A percentile compares a stretch with the other conserved stretches of the same genome.
These are phyloP conservation scores for Bathynomus jamesi DNA, from an alignment of 1,140 invertebrate genomes.

Conservation along the genomic window DNA sequence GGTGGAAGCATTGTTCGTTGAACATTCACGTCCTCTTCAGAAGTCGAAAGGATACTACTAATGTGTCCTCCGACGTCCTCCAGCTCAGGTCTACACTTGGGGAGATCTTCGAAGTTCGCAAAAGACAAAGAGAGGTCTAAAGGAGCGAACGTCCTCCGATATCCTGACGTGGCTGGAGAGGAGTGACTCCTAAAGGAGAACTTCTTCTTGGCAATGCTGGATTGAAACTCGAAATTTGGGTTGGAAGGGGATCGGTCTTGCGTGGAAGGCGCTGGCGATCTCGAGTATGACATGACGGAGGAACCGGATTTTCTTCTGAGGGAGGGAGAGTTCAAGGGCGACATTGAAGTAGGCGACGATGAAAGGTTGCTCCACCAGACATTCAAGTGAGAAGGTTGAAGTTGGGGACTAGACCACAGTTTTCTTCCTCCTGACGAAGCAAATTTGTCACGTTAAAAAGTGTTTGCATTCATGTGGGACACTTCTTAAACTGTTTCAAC, in stretches of 20 bases:
- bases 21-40: neutral
- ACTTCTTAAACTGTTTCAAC: too few species aligned
- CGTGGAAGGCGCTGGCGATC: neutral
- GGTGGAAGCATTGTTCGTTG: neutral
- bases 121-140: neutral
- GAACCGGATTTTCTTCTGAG: neutral
- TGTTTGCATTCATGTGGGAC: too few species aligned
- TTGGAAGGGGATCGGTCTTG: neutral
- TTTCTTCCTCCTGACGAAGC: neutral
- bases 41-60: neutral
- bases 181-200: neutral
- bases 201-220: neutral
- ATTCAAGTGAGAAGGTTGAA: neutral
- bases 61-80: neutral
- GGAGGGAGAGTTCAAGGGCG: neutral
- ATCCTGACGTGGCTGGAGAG: neutral
- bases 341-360: neutral
- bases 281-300: neutral
- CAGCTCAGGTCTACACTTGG: neutral
- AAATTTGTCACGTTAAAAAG: too few species aligned
- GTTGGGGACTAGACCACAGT: neutral
- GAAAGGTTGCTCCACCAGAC: neutral
- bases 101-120: neutral
- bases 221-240: neutral
- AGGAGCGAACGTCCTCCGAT: neutral